Conservation (phyloP, 2,797 vertebrate genomes). For the Percopsis omiscomaycus region DNA sequence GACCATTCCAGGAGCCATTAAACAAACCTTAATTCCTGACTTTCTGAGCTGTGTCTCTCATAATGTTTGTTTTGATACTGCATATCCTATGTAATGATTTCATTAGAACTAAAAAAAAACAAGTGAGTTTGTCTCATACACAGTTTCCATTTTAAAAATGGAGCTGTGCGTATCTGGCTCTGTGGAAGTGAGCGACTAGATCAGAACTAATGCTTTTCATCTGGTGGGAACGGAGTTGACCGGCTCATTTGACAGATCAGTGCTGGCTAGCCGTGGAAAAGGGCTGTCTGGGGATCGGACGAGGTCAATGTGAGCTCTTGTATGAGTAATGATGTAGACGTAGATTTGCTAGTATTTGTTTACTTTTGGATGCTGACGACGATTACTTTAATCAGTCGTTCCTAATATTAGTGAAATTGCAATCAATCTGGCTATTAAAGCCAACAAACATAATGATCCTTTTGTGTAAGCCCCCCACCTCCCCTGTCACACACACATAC, state of each 20-base stretch:
- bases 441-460: too few relatives aligned
- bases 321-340: background rate
- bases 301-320: too few relatives aligned
- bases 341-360: too few relatives aligned
- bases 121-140: slow-evolving; percentile 29
- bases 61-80: slow-evolving; percentile 23
- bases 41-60: slow-evolving; percentile 20
- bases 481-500: too few relatives aligned
- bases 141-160: slow-evolving; percentile 61
- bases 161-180: slow-evolving; percentile 40
- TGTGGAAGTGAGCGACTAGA: slow-evolving; percentile 36
- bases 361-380: too few relatives aligned
- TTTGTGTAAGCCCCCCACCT: too few relatives aligned
- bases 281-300: background rate
- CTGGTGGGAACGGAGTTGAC: slow-evolving; percentile 47
- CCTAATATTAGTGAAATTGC: slow-evolving; percentile 1
- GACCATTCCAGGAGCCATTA: slow-evolving; percentile 1
- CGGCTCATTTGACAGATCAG: slow-evolving; percentile 40
- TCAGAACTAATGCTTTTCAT: slow-evolving; percentile 64
- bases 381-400: slow-evolving; percentile 33
- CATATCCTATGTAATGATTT: slow-evolving; percentile 53
- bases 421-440: too few relatives aligned
- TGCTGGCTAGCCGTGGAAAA: slow-evolving; percentile 24
- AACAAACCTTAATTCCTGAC: slow-evolving; percentile 19
- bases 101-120: slow-evolving; percentile 47